These are phyloP conservation scores for Variabilichromis moorii DNA, from an alignment of 2,113 vertebrate genomes.

Conservation along the genomic window DNA sequence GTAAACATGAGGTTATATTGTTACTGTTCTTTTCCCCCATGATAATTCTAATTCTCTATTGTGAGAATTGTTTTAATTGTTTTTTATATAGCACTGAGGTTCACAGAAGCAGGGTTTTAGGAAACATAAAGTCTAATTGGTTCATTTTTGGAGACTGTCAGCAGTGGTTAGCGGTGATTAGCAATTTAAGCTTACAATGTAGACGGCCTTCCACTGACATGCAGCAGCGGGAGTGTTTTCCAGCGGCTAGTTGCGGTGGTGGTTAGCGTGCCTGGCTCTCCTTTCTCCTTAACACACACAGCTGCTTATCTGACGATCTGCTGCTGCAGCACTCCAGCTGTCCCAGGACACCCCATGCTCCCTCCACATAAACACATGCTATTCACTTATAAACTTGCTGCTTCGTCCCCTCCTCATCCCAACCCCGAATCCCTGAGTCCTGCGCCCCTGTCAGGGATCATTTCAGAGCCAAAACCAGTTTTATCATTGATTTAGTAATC, in stretches of 20 bases:
- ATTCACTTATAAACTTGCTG: constrained; percentile 10
- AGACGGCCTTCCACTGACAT: constrained; percentile 10
- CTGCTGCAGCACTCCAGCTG: constrained; percentile 56
- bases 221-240: constrained; percentile 34
- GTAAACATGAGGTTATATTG: neutral
- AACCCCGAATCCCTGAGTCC: neutral
- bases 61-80: neutral
- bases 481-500: constrained; percentile 25
- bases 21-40: neutral
- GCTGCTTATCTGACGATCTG: constrained; percentile 65
- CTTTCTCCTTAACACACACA: constrained; percentile 38
- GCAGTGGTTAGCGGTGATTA: constrained; percentile 2
- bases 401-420: neutral
- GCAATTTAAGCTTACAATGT: constrained; percentile 7
- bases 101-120: constrained; percentile 6
- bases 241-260: constrained; percentile 36
- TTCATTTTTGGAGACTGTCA: neutral
- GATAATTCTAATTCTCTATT: neutral
- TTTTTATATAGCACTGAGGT: neutral
- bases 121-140: constrained; percentile 1
- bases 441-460: neutral
- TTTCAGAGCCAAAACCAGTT: constrained; percentile 4
- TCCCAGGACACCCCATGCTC: constrained; percentile 54
- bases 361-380: constrained; percentile 31
- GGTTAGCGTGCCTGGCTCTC: constrained; percentile 47